These are phyloP conservation scores for Gallinago stenura DNA, from an alignment of 2,797 vertebrate genomes.

Conservation along the genomic window DNA sequence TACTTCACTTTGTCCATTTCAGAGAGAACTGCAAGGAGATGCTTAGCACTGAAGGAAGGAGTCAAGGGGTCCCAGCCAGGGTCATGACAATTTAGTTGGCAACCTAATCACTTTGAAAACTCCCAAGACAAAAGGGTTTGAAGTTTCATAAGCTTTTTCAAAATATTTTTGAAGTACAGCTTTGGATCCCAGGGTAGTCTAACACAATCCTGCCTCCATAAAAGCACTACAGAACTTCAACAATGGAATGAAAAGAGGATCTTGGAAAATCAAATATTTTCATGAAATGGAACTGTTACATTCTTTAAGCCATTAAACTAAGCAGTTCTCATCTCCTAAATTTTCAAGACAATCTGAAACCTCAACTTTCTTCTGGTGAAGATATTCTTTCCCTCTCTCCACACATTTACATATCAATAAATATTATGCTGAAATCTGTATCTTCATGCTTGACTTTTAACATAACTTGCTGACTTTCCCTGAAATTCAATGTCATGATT, in stretches of 20 bases:
- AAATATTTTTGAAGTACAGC: background rate
- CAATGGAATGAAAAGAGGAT: background rate
- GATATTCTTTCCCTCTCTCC: background rate
- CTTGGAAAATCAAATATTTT: background rate
- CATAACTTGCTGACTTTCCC: background rate
- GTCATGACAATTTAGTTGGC: background rate
- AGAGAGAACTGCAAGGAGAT: background rate
- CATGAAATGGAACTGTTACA: background rate
- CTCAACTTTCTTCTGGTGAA: background rate
- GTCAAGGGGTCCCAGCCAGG: background rate
- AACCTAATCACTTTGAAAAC: background rate
- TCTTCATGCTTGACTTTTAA: background rate
- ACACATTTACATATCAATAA: background rate
- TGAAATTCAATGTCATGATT: background rate
- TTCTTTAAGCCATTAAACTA: background rate
- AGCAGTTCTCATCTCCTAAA: background rate
- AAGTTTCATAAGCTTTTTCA: background rate
- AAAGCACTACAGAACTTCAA: background rate
- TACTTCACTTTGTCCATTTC: background rate
- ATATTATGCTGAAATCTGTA: background rate
- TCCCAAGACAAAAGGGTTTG: background rate
- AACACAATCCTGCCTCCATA: background rate
- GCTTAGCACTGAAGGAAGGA: background rate
- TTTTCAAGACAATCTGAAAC: background rate
- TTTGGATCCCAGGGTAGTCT: background rate